Evolutionary conservation across 2,888 invertebrate species (phyloP).

Genomic region (Seira ritae): DNA sequence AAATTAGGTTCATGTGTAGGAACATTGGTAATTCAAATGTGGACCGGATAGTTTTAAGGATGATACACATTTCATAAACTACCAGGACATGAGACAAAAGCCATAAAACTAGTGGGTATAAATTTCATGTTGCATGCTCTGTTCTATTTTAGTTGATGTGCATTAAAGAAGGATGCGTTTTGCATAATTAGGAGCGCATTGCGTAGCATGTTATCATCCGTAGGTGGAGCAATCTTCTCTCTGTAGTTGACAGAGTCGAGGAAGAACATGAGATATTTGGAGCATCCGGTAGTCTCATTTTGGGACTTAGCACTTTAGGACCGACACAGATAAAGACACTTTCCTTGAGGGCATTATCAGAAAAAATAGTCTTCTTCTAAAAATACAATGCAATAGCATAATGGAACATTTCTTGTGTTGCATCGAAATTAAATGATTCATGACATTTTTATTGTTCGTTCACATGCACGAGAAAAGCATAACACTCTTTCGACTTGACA

Average conservation of each 20-base stretch:
- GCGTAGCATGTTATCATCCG: not conserved
- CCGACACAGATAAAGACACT: not conserved
- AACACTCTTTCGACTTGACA: not conserved
- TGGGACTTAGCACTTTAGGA: not conserved
- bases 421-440: constrained; percentile 6
- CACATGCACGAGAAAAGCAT: not conserved
- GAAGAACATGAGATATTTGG: no score
- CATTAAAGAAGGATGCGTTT: not conserved
- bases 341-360: not conserved
- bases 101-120: not conserved
- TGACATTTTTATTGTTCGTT: constrained; percentile 13
- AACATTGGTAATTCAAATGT: not conserved
- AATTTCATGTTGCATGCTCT: not conserved
- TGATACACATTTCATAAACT: not conserved
- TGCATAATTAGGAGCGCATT: constrained; percentile 3
- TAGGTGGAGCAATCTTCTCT: no score
- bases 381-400: not conserved
- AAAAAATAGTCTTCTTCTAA: not conserved
- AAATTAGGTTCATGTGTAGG: no score
- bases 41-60: not conserved
- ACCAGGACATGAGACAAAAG: not conserved
- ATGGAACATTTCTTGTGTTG: not conserved
- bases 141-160: not conserved
- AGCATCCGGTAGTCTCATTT: not conserved
- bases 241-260: no score